Base-by-base conservation (phyloP, 1,140 invertebrate species). In the Drosophila varians region DNA sequence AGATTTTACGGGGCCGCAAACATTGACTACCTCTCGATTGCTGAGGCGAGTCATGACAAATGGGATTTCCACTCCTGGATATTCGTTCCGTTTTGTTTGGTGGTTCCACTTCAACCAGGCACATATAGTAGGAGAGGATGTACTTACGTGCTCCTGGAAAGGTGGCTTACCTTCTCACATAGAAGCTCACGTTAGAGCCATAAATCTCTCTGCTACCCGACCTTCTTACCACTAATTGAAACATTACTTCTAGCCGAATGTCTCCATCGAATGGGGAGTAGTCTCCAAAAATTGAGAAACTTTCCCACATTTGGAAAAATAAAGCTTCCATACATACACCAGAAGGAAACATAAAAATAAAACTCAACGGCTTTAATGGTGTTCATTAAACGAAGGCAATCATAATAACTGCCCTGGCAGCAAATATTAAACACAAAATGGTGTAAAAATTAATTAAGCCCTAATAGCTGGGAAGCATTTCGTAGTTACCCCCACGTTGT, bases 1-100 rank as follows among this genome's bases (percentile, higher is more conserved):
- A 87, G 82, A 88, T 86, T 86, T 88, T 86, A 75, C 83, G 45
- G 60, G 57, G 56, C 56, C 65, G 68, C 64, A 55, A 58, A 62
- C 43, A 73, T 73, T 54, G 48, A 53, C 48, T 48, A n/a, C 19
- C 21, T 45, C 45, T 48, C 53, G 57, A 52, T 28, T 26, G 28
- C 18, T 19, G n/a, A 16, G 21, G 46, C 26, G 34, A 60, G 55
- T 64, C 74, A 73, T 84, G 80, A 86, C 80, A 87, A 84, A 84
- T 84, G 82, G 80, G 82, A 73, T 54, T 62, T 43, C 23, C 7
- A 28, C 18, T 46, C 11, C 18, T 4, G 14, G n/a, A 0, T 38
- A 12, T 9, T 28, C 26, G 7, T n/a, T 31, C 28, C 36, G 23
- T 21, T 21, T n/a, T 26, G 2, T 23, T 53, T 16, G 42, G 4